Evolutionary conservation across 2,113 vertebrate species (phyloP).

Genomic region (Diadophis punctatus): DNA sequence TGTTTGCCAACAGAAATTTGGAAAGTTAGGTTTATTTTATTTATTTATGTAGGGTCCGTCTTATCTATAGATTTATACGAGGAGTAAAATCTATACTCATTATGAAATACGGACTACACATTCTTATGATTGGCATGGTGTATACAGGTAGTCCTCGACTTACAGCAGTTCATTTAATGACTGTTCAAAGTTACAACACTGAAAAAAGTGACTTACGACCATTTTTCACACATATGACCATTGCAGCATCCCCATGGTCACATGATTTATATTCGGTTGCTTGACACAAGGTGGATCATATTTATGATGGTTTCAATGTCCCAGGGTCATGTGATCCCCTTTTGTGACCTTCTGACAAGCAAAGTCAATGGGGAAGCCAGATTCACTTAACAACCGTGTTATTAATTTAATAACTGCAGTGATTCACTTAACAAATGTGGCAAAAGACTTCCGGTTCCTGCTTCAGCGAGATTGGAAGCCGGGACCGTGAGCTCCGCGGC

Average conservation of each 20-base stretch:
- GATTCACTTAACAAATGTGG: neutral
- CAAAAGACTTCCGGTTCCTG: too few species aligned
- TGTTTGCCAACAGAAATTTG: neutral
- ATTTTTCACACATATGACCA: neutral
- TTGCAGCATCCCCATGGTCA: neutral
- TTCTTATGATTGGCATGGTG: neutral
- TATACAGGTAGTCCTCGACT: neutral
- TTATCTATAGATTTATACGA: neutral
- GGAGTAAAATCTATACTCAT: neutral
- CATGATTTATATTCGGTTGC: neutral
- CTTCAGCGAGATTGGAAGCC: too few species aligned
- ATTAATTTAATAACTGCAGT: neutral
- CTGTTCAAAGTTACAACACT: neutral
- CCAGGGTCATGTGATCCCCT: neutral
- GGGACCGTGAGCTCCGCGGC: too few species aligned
- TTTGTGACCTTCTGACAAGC: neutral
- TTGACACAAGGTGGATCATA: neutral
- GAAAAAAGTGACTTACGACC: neutral
- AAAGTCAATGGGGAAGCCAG: neutral
- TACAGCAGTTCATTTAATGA: neutral
- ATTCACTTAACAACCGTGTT: neutral
- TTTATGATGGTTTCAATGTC: neutral
- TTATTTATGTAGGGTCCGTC: neutral
- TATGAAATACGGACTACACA: neutral
- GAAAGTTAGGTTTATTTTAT: neutral